Evolutionary conservation across 30 jellyfish, hydroid and myxozoan species (phyloP).

Genomic region (Pelagia noctiluca): DNA sequence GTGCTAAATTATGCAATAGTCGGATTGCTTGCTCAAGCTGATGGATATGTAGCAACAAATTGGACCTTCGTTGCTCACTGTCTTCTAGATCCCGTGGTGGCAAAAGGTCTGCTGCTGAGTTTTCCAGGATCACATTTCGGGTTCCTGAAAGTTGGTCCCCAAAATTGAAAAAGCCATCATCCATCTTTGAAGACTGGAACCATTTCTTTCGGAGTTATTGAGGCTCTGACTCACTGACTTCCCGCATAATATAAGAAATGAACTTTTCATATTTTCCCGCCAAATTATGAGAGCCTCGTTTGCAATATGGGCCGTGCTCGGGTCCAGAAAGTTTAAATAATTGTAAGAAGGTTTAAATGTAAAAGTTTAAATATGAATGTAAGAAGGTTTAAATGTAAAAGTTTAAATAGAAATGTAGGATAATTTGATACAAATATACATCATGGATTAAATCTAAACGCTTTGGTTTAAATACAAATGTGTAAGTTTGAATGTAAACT

Average conservation of each 20-base stretch:
- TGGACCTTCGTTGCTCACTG: constrained; percentile 31
- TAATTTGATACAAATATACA: no score
- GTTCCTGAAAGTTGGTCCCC: constrained; percentile 58
- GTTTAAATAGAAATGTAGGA: no score
- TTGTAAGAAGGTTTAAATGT: no score
- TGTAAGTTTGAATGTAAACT: no score
- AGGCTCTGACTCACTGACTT: no score
- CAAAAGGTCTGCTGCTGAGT: constrained; percentile 61
- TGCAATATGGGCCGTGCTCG: constrained; percentile 32
- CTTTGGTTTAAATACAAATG: no score
- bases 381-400: no score
- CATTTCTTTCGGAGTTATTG: no score
- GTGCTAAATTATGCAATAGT: constrained; percentile 35
- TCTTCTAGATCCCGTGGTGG: constrained; percentile 39
- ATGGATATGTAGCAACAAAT: constrained; percentile 41
- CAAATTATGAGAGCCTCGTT: constrained; percentile 37
- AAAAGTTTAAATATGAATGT: no score
- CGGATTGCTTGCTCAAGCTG: constrained; percentile 53
- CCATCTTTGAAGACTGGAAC: background rate
- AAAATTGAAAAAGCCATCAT: constrained; percentile 33
- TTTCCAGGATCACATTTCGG: constrained; percentile 39
- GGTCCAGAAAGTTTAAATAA: constrained; percentile 37
- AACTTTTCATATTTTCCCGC: no score
- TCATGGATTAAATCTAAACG: no score
- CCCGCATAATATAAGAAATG: no score